phyloP scores from a whole-genome alignment of 2,113 vertebrate genomes.

The Mormoops blainvillei region DNA sequence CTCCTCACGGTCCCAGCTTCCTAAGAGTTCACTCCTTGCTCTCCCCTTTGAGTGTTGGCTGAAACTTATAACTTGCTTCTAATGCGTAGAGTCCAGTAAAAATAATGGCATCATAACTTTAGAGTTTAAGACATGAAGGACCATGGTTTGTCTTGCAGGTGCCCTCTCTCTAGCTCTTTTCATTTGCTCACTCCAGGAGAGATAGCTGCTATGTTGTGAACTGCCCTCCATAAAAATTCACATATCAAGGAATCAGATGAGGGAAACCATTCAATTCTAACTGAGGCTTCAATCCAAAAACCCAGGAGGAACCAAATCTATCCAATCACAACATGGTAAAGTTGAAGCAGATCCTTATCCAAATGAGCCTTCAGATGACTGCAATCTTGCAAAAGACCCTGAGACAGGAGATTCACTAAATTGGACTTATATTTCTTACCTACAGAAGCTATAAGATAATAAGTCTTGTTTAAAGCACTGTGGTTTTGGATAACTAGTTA shows the following conservation, averaged over 20 bases:
- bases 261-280: neutral
- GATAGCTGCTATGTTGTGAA: fast-evolving
- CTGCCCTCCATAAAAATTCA: neutral
- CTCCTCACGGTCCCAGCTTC: neutral
- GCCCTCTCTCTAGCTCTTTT: neutral
- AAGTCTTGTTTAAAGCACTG: neutral
- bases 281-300: neutral
- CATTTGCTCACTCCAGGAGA: neutral
- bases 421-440: neutral
- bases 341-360: neutral
- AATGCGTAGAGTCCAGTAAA: neutral
- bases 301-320: neutral
- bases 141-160: neutral
- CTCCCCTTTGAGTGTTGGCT: fast-evolving
- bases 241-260: neutral
- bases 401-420: neutral
- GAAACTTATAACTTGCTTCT: neutral
- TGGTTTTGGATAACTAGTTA: neutral
- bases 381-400: neutral
- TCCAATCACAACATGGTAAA: neutral
- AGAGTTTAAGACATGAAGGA: neutral
- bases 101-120: neutral
- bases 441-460: neutral
- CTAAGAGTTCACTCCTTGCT: neutral
- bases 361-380: neutral